These are phyloP conservation scores for Catostomus latipinnis DNA, from an alignment of 2,797 vertebrate species.

Conservation along the genomic window DNA sequence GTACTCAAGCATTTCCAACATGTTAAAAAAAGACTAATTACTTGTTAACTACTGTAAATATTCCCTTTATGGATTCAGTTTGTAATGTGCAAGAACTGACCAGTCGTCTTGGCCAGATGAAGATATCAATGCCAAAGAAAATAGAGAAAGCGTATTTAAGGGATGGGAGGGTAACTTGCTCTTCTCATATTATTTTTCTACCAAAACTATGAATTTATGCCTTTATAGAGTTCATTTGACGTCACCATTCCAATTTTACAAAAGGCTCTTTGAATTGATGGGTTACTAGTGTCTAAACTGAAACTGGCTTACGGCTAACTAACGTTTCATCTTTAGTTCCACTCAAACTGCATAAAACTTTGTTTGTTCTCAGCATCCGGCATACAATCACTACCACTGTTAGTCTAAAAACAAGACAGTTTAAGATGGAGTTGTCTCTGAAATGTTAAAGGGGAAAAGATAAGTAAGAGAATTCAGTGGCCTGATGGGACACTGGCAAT, in stretches of 20 bases:
- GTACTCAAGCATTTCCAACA: conserved; percentile 99
- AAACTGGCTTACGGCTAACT: conserved; percentile 90
- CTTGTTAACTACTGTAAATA: conserved; percentile 58
- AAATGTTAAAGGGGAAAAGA: conserved; percentile 58
- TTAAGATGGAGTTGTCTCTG: conserved; percentile 68
- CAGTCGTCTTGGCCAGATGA: conserved; percentile 69
- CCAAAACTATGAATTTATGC: conserved; percentile 87
- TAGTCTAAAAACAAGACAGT: conserved; percentile 68
- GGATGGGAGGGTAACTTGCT: conserved; percentile 78
- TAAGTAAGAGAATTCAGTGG: conserved; percentile 13
- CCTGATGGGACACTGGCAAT: conserved; percentile 15
- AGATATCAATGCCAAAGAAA: conserved; percentile 70
- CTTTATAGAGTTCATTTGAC: conserved; percentile 86
- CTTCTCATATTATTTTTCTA: conserved; percentile 79
- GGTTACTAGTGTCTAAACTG: conserved; percentile 87
- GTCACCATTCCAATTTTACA: conserved; percentile 88
- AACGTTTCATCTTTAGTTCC: conserved; percentile 98
- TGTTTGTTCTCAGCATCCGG: conserved; percentile 86
- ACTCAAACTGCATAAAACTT: conserved; percentile 90
- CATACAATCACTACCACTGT: conserved; percentile 81
- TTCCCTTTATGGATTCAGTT: conserved; percentile 70
- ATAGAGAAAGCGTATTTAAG: conserved; percentile 77
- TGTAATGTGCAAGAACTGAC: conserved; percentile 57
- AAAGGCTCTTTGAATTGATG: conserved; percentile 86
- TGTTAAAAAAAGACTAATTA: conserved; percentile 64